These are phyloP conservation scores for Seira ritae DNA, from an alignment of 2,888 invertebrate species.

Conservation along the genomic window DNA sequence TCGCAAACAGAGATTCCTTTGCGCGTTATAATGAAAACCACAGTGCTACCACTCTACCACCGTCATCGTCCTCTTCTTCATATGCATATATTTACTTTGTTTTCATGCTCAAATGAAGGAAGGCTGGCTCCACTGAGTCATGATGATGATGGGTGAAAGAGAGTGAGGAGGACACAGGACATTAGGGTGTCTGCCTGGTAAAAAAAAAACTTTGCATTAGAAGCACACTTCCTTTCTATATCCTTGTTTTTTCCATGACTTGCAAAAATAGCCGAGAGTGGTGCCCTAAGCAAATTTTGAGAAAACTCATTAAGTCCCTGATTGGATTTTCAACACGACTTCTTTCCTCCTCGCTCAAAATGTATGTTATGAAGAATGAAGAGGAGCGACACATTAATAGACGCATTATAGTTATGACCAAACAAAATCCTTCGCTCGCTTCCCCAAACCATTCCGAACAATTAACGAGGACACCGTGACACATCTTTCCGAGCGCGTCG, in stretches of 20 bases:
- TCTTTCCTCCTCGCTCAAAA: too few species aligned
- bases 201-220: too few species aligned
- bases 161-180: neutral
- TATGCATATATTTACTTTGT: neutral
- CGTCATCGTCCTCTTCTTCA: neutral
- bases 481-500: too few species aligned
- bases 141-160: too few species aligned
- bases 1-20: neutral
- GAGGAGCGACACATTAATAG: too few species aligned
- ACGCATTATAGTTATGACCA: too few species aligned
- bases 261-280: slow-evolving; percentile 6
- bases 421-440: too few species aligned
- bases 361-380: too few species aligned
- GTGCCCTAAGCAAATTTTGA: slow-evolving; percentile 22
- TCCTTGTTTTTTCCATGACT: neutral
- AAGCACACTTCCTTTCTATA: neutral
- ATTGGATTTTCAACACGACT: neutral
- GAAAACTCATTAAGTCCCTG: slow-evolving; percentile 43
- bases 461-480: too few species aligned
- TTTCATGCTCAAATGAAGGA: neutral
- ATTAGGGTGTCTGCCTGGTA: neutral
- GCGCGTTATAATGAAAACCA: neutral
- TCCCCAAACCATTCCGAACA: too few species aligned
- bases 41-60: neutral
- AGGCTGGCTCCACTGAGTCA: neutral